These are phyloP conservation scores for Salvator merianae DNA, from an alignment of 2,113 vertebrate species.

Conservation along the genomic window DNA sequence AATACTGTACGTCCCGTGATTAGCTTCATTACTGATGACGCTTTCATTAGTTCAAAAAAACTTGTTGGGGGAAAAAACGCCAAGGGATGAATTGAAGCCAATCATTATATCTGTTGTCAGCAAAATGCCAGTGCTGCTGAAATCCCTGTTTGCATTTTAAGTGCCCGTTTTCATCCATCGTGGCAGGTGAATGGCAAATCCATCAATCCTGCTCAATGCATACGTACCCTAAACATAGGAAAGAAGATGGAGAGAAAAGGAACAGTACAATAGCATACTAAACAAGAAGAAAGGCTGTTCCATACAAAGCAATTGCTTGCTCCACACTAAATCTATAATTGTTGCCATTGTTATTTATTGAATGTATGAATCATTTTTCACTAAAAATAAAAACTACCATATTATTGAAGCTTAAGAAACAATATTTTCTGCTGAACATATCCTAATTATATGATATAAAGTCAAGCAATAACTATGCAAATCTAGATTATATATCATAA, in stretches of 20 bases:
- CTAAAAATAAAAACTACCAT: too few relatives aligned
- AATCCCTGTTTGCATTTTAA: not conserved
- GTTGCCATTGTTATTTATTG: too few relatives aligned
- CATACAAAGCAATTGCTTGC: not conserved
- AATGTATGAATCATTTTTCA: too few relatives aligned
- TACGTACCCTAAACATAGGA: not conserved
- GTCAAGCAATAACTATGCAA: too few relatives aligned
- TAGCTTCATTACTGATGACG: slow-evolving; percentile 2
- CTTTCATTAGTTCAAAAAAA: not conserved
- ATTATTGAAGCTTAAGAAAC: too few relatives aligned
- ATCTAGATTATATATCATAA: too few relatives aligned
- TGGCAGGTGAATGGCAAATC: not conserved
- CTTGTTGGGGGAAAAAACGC: slow-evolving; percentile 9
- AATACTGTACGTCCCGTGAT: slow-evolving; percentile 5
- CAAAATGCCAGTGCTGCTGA: not conserved
- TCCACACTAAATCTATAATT: not conserved
- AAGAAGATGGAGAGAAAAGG: not conserved
- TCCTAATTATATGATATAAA: too few relatives aligned
- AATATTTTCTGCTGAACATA: too few relatives aligned
- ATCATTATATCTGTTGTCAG: not conserved
- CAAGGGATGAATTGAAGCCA: not conserved
- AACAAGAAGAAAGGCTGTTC: not conserved
- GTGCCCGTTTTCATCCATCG: not conserved
- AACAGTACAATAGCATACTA: too few relatives aligned
- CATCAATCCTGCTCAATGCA: not conserved